Evolutionary conservation across 2,113 vertebrate species (phyloP).

Genomic region (Anarrhichthys ocellatus): DNA sequence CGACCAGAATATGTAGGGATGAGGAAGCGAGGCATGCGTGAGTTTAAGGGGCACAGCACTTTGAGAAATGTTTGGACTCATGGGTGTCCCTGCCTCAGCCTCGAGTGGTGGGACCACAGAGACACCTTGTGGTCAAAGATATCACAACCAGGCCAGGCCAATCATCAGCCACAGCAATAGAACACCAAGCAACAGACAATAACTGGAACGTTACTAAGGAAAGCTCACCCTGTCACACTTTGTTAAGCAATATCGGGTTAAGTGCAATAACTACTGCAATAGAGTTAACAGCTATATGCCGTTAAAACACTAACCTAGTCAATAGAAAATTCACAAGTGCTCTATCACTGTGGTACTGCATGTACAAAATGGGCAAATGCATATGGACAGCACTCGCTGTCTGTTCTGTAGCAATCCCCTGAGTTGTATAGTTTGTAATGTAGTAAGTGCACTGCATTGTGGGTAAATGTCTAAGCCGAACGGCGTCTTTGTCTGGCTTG

Average conservation of each 20-base stretch:
- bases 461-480: conserved; percentile 21
- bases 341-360: conserved; percentile 29
- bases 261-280: conserved; percentile 12
- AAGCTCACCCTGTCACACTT: conserved; percentile 30
- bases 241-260: conserved; percentile 23
- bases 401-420: conserved; percentile 64
- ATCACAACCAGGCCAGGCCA: conserved; percentile 12
- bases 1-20: not conserved
- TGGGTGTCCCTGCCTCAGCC: conserved; percentile 26
- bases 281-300: not conserved
- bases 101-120: conserved; percentile 44
- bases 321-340: conserved; percentile 57
- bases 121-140: conserved; percentile 69
- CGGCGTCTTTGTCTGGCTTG: not conserved
- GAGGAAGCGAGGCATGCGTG: conserved; percentile 38
- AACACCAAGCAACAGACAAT: not conserved
- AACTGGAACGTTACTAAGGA: conserved; percentile 10
- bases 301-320: conserved; percentile 21
- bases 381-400: conserved; percentile 44
- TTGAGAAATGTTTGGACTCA: not conserved
- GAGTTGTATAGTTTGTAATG: conserved; percentile 60
- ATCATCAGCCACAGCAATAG: conserved; percentile 51
- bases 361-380: conserved; percentile 62
- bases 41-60: not conserved
- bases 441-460: conserved; percentile 54